Percentiles rank a stretch among this genome's conserved stretches.
Evolutionary conservation across 2,113 vertebrate genomes (phyloP).

Genomic region (Anser cygnoides): DNA sequence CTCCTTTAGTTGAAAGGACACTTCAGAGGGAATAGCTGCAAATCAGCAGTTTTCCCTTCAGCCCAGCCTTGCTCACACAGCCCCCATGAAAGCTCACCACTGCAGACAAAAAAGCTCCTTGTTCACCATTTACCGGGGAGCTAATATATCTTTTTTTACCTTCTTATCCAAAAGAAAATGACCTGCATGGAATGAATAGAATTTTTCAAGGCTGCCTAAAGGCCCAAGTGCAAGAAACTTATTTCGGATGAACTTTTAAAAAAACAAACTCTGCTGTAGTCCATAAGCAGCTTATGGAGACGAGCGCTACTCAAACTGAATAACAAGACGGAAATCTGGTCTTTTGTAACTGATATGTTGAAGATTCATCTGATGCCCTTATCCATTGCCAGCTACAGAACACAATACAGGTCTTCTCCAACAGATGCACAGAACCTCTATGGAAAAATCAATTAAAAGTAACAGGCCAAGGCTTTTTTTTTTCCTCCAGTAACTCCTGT

Average conservation of each 20-base stretch:
- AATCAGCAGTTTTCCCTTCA: constrained; percentile 38
- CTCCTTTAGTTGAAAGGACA: not conserved
- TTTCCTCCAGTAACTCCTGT: not conserved
- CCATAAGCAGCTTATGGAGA: not conserved
- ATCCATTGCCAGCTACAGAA: not conserved
- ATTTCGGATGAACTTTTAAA: not conserved
- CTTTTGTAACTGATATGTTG: not conserved
- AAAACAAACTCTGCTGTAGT: not conserved
- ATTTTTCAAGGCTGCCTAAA: constrained; percentile 11
- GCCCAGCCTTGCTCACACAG: constrained; percentile 14
- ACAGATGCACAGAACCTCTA: not conserved
- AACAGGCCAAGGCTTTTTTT: not conserved
- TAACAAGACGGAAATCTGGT: fast-evolving
- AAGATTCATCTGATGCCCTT: not conserved
- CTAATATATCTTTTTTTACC: not conserved
- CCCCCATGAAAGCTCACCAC: not conserved
- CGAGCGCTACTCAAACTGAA: not conserved
- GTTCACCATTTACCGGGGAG: constrained; percentile 13
- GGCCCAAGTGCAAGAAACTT: not conserved
- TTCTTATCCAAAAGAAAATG: constrained; percentile 24
- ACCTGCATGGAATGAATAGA: not conserved
- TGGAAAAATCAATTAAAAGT: not conserved
- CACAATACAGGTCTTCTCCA: not conserved
- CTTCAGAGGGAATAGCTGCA: not conserved
- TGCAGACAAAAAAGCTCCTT: constrained; percentile 52